These are phyloP conservation scores for Actenoides lindsayi DNA, from an alignment of 2,113 vertebrate species.

Conservation along the genomic window DNA sequence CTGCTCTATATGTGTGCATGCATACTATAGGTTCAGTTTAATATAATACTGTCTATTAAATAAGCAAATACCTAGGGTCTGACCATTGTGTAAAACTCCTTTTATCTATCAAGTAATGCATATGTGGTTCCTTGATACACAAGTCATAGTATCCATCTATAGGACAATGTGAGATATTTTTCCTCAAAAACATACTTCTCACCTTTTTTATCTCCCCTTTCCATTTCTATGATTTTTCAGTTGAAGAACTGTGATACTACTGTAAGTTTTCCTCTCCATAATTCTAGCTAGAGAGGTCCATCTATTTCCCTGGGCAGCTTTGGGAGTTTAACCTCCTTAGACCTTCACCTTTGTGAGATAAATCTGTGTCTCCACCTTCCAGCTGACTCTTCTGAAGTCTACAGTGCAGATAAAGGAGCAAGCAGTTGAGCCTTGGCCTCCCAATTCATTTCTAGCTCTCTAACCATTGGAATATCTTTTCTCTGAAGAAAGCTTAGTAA, in stretches of 20 bases:
- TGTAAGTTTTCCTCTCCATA: neutral
- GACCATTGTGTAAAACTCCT: neutral
- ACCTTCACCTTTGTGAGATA: neutral
- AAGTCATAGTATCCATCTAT: neutral
- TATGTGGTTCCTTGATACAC: neutral
- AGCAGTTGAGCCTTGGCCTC: neutral
- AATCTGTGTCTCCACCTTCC: neutral
- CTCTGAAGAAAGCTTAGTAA: neutral
- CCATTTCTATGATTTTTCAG: neutral
- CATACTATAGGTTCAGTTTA: neutral
- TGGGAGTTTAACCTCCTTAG: neutral
- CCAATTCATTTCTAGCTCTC: neutral
- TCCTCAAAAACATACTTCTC: neutral
- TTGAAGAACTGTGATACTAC: neutral
- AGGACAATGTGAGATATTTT: neutral
- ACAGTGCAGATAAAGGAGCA: neutral
- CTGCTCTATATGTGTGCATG: neutral
- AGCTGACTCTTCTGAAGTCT: neutral
- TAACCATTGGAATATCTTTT: neutral
- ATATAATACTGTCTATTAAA: neutral
- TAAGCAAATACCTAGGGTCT: neutral
- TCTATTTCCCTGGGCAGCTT: neutral
- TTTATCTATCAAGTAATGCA: neutral
- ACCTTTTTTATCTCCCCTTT: neutral
- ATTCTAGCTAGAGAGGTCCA: neutral